Percentiles rank a stretch among this genome's conserved stretches.
Conservation (phyloP, 30 jellyfish, hydroid and myxozoan genomes). For the Cassiopea xamachana region DNA sequence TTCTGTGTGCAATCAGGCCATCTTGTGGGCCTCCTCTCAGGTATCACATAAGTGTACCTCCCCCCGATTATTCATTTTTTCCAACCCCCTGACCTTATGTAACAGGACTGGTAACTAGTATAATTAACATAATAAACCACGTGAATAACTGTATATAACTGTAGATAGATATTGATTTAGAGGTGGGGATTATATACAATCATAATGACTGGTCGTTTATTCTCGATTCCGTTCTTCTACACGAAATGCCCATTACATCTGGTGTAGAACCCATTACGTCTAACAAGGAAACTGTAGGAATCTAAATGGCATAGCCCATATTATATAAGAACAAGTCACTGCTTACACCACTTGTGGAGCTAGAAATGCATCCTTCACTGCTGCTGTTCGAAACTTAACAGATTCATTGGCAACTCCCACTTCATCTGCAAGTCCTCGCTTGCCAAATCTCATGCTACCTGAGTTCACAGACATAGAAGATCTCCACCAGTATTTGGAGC, state of each 20-base stretch:
- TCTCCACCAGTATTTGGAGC: constrained; percentile 26
- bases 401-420: not conserved
- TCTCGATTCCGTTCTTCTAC: not conserved
- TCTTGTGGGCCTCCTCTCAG: no score
- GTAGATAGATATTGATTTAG: no score
- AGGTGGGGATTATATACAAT: no score
- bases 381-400: not conserved
- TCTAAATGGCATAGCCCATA: constrained; percentile 2
- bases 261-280: constrained; percentile 6
- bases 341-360: not conserved
- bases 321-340: constrained; percentile 5
- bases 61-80: no score
- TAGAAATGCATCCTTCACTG: no score
- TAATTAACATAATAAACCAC: no score
- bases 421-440: not conserved
- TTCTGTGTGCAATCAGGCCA: no score
- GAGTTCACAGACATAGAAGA: constrained; percentile 30
- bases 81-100: no score
- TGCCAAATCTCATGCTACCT: constrained; percentile 26
- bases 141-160: no score
- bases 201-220: no score
- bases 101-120: no score
- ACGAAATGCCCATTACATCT: constrained; percentile 8
- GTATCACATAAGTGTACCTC: no score
- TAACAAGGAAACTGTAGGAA: constrained; percentile 12